Percentiles rank a stretch among this genome's conserved stretches.
These are phyloP conservation scores for Helicoverpa assulta DNA, from an alignment of 2,888 invertebrate genomes.

Conservation along the genomic window DNA sequence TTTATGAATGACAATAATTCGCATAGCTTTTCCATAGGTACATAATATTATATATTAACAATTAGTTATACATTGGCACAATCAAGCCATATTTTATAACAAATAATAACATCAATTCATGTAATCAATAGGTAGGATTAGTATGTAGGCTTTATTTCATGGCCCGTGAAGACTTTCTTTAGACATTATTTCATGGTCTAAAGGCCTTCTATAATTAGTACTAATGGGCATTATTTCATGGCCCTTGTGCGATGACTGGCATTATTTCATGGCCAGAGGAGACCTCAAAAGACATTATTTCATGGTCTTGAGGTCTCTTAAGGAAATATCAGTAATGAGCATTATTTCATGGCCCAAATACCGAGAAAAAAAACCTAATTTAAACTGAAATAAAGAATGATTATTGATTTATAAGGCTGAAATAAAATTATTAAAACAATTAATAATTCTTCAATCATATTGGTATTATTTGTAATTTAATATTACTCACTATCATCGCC, in stretches of 20 bases:
- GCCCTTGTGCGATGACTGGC: background rate
- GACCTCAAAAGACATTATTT: background rate
- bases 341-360: background rate
- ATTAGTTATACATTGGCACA: too few species aligned
- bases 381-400: background rate
- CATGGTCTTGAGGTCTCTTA: background rate
- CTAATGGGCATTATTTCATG: background rate
- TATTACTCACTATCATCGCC: background rate
- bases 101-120: too few species aligned
- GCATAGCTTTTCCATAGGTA: too few species aligned
- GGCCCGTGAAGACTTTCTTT: background rate
- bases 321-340: background rate
- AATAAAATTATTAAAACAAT: background rate
- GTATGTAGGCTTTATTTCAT: background rate
- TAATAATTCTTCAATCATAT: background rate
- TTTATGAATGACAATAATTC: too few species aligned
- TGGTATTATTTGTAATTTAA: background rate
- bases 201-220: too few species aligned
- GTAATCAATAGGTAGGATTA: too few species aligned
- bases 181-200: background rate
- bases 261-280: background rate
- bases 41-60: too few species aligned
- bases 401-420: background rate
- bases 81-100: too few species aligned
- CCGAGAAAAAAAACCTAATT: background rate